A percentile compares a stretch with the other conserved stretches of the same genome.
Conservation (phyloP, 2,888 invertebrate genomes). For the Abrostola triplasia region DNA sequence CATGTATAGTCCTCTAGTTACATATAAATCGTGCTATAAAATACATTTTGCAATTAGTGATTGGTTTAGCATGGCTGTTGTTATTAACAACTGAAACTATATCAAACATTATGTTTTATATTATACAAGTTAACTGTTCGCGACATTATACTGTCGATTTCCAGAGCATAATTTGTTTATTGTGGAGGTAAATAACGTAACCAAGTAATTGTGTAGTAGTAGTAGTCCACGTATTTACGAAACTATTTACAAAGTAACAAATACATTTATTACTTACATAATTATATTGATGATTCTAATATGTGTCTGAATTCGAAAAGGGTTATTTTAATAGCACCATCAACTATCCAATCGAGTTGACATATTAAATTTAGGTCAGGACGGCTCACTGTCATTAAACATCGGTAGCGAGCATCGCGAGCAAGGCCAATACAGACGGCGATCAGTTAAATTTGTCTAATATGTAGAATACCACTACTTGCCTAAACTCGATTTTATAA, state of each 20-base stretch:
- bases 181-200: no score
- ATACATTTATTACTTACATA: no score
- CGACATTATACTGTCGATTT: no score
- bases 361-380: slow-evolving; percentile 32
- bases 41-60: not conserved
- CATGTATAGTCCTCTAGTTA: slow-evolving; percentile 1
- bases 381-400: slow-evolving; percentile 20
- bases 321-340: slow-evolving; percentile 28
- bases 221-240: no score
- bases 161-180: no score
- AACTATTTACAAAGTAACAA: no score
- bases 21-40: slow-evolving; percentile 9
- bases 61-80: no score
- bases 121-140: no score
- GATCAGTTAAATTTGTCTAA: slow-evolving; percentile 10
- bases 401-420: slow-evolving; percentile 11
- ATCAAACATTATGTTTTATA: no score
- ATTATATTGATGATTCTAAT: no score
- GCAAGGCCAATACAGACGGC: slow-evolving; percentile 1
- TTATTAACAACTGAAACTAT: no score
- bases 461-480: not conserved
- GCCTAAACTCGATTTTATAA: not conserved
- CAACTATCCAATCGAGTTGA: slow-evolving; percentile 19
- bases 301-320: slow-evolving; percentile 7
- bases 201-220: no score